Conservation (phyloP, 2,797 vertebrate genomes). For the Otolemur crassicaudatus region DNA sequence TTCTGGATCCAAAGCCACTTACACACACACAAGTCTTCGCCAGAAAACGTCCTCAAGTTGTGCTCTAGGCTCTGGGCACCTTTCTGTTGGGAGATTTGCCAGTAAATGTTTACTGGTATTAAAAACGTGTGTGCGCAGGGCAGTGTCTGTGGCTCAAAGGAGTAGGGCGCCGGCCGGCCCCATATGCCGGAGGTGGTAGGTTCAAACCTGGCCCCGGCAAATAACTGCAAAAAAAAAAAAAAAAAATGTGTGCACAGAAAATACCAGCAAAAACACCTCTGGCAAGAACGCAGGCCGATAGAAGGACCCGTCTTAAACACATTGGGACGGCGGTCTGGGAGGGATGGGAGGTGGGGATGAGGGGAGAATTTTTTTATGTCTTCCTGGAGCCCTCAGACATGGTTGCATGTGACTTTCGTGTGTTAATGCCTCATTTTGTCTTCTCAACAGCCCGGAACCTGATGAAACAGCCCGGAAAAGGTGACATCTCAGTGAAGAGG, state of each 20-base stretch:
- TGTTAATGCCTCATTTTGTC: rapidly evolving
- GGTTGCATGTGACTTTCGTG: rapidly evolving
- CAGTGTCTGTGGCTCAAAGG: too few relatives aligned
- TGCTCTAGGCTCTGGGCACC: rapidly evolving
- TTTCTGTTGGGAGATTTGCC: rapidly evolving
- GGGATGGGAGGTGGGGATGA: background rate
- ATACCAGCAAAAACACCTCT: background rate
- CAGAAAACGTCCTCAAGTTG: background rate
- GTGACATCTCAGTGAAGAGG: rapidly evolving
- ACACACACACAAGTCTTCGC: rapidly evolving
- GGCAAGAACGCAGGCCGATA: rapidly evolving
- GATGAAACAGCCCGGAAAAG: too few relatives aligned
- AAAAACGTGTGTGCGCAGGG: rapidly evolving
- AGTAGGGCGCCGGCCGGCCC: too few relatives aligned
- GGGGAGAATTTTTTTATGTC: too few relatives aligned
- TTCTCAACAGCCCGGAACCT: background rate
- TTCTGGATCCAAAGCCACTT: background rate
- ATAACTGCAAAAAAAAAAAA: too few relatives aligned
- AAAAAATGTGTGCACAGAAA: rapidly evolving
- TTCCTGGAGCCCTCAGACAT: background rate
- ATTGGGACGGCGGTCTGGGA: rapidly evolving
- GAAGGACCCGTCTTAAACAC: rapidly evolving
- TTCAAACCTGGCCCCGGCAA: too few relatives aligned
- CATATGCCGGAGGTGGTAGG: too few relatives aligned
- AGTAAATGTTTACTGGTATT: background rate